Evolutionary conservation across 2,113 vertebrate species (phyloP), one percentile per base, ranked within the genome.

Genomic region (Centrocercus urophasianus): DNA sequence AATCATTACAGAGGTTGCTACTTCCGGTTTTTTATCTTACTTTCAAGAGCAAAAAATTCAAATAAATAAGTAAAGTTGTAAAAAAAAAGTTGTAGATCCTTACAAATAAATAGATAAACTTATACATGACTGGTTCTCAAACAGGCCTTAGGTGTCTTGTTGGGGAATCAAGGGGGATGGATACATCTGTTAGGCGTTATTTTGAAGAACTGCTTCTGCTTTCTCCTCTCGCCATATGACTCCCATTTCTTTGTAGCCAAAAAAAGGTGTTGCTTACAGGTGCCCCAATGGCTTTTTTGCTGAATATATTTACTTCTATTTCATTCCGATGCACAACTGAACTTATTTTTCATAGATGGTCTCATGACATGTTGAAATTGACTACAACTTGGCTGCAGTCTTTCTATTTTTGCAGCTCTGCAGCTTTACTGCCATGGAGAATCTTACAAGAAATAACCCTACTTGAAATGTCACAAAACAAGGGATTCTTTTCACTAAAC

Each of bases 361-460:
- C 61, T 66, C n/a, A 21, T 13, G 13, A 48, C 20, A 52, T 21
- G 1, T 27, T 27, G 7, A 79, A 86, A 63, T 3, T 0, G 0
- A 36, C 4, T 50, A 71, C 63, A 54, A 42, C 28, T 11, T 71
- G 30, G 40, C 16, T 63, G 14, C 11, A 40, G 5, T 25, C 9
- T 8, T 18, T 60, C 30, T 38, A 4, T 3, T 48, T 22, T 22
- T 81, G 5, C n/a, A 83, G 27, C 42, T 87, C 59, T 43, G 47
- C 45, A 52, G 47, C 22, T 80, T 70, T 42, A 28, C 47, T 48
- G 25, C 8, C 30, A 4, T 2, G 32, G 8, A 12, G 20, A 73
- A 69, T 43, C 8, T 28, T 28, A 14, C 20, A 19, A 69, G 16
- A 22, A 40, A 13, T 17, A 73, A 22, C 5, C 10, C 28, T 24